These are phyloP conservation scores for Platysteira castanea DNA, from an alignment of 2,113 vertebrate species.

Conservation along the genomic window DNA sequence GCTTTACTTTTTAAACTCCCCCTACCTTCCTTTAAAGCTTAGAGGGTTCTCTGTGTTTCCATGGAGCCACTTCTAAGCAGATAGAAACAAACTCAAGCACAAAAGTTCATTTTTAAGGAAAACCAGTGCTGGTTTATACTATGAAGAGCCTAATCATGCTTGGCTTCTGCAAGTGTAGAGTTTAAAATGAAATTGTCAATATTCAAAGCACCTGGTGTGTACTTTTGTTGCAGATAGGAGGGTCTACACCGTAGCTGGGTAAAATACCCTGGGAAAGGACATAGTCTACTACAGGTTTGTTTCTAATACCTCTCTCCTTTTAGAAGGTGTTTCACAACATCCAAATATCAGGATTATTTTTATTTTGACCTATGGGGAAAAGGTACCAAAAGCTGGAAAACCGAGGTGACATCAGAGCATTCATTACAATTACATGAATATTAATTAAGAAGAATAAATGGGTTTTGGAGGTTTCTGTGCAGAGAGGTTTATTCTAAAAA, in stretches of 20 bases:
- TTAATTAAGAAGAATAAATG: background rate
- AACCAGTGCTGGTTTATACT: background rate
- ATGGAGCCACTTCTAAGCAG: conserved; percentile 40
- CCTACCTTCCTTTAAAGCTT: conserved; percentile 22
- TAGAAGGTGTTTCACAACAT: background rate
- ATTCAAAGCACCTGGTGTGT: background rate
- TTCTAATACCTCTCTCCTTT: background rate
- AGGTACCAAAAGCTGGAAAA: background rate
- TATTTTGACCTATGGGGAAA: background rate
- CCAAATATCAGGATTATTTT: background rate
- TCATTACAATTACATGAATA: background rate
- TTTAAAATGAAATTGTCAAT: background rate
- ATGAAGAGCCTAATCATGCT: background rate
- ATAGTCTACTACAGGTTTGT: background rate
- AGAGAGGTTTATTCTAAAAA: background rate
- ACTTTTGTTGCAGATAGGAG: background rate
- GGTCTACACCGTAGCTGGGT: background rate
- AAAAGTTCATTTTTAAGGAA: conserved; percentile 17
- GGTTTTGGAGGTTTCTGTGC: background rate
- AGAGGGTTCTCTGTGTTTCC: conserved; percentile 14
- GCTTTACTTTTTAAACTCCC: conserved; percentile 41
- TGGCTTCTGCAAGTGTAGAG: background rate
- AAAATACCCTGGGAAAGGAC: background rate
- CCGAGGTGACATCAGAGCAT: background rate
- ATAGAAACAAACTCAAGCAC: conserved; percentile 25